Conservation (phyloP, 2,113 vertebrate genomes). For the Megaleporinus macrocephalus region DNA sequence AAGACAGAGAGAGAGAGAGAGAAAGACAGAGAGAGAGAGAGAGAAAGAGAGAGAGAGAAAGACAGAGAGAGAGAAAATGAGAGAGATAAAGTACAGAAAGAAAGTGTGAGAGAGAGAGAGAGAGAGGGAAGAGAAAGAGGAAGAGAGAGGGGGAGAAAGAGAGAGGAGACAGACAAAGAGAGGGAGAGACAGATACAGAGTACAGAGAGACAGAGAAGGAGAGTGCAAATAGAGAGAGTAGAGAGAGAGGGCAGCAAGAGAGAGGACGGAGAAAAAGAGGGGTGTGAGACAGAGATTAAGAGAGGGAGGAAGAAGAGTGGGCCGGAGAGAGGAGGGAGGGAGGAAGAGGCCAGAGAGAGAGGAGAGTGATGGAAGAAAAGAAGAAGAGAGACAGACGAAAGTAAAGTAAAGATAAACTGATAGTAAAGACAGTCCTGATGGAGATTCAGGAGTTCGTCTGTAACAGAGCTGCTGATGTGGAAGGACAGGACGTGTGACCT, state of each 20-base stretch:
- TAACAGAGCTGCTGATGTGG: too few relatives aligned
- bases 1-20: too few relatives aligned
- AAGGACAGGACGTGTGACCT: too few relatives aligned
- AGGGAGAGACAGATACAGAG: too few relatives aligned
- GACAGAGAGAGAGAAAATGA: neutral
- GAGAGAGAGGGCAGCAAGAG: too few relatives aligned
- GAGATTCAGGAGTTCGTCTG: too few relatives aligned
- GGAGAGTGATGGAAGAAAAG: neutral
- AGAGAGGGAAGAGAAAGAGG: neutral
- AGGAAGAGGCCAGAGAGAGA: neutral
- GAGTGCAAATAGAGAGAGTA: neutral
- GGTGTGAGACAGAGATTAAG: neutral
- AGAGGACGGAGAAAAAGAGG: neutral
- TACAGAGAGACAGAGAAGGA: neutral
- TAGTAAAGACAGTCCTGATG: too few relatives aligned
- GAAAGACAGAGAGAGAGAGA: neutral
- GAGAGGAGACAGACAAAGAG: neutral
- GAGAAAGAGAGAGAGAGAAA: constrained; percentile 16
- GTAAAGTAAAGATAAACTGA: too few relatives aligned
- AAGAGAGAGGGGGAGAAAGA: neutral
- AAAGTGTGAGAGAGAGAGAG: neutral
- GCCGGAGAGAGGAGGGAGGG: neutral
- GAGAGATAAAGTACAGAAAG: neutral
- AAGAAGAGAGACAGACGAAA: neutral
- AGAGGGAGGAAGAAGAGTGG: neutral